These are phyloP conservation scores for Diprion similis DNA, from an alignment of 1,140 invertebrate species.

Conservation along the genomic window DNA sequence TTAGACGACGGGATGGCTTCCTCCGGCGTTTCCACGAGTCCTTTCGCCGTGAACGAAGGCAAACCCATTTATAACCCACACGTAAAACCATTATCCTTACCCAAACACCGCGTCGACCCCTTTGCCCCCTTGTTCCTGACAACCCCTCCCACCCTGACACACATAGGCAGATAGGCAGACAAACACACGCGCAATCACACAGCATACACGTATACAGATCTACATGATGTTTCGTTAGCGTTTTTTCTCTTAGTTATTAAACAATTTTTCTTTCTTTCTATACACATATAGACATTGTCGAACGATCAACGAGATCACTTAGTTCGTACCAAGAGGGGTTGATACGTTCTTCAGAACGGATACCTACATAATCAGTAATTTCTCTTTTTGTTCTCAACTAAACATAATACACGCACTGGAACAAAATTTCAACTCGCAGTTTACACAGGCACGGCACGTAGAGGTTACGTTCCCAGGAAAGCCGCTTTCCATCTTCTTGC, in stretches of 20 bases:
- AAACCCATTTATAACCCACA: slow-evolving; percentile 4
- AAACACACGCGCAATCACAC: neutral
- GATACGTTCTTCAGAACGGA: too few relatives aligned
- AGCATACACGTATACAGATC: too few relatives aligned
- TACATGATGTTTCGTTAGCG: neutral
- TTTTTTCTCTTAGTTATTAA: neutral
- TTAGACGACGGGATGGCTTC: neutral
- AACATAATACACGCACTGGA: too few relatives aligned
- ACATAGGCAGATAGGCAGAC: neutral
- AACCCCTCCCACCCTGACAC: neutral
- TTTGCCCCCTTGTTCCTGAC: neutral
- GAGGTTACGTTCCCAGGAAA: too few relatives aligned
- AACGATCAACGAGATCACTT: neutral
- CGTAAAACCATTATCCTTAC: slow-evolving; percentile 7
- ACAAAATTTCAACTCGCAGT: too few relatives aligned
- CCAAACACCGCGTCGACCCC: slow-evolving; percentile 4
- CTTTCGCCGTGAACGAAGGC: neutral
- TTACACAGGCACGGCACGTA: too few relatives aligned
- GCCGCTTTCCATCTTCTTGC: too few relatives aligned
- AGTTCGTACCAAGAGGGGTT: too few relatives aligned
- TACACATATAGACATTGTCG: neutral
- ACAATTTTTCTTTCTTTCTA: neutral
- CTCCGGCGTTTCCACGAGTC: neutral
- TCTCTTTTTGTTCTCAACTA: too few relatives aligned
- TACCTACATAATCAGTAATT: too few relatives aligned